These are phyloP conservation scores for Struthidea cinerea DNA, from an alignment of 2,113 vertebrate species.

Conservation along the genomic window DNA sequence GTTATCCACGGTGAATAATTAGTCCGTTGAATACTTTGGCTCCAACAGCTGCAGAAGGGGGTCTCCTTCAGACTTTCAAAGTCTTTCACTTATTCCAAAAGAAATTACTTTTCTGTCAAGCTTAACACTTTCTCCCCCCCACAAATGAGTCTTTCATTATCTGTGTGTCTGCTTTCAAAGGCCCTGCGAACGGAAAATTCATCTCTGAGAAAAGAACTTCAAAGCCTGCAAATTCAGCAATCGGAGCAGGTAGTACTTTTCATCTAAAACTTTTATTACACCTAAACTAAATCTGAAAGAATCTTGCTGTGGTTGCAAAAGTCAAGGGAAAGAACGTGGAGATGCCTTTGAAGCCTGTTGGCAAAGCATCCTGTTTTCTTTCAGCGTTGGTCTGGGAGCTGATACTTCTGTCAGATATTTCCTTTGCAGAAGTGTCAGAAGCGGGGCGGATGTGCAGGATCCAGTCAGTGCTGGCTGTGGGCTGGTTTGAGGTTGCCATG, in stretches of 20 bases:
- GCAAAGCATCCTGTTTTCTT: conserved; percentile 24
- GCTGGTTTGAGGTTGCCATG: background rate
- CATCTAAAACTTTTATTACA: conserved; percentile 52
- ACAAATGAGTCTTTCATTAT: conserved; percentile 16
- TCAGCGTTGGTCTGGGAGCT: background rate
- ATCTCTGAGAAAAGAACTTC: conserved; percentile 78
- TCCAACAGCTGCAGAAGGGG: background rate
- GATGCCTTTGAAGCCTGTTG: conserved; percentile 38
- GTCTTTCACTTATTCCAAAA: background rate
- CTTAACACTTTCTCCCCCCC: background rate
- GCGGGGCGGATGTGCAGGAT: background rate
- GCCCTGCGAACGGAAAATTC: conserved; percentile 77
- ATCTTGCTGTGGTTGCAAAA: conserved; percentile 52
- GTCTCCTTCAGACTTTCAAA: conserved; percentile 1
- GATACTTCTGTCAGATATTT: background rate
- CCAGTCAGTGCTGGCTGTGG: background rate
- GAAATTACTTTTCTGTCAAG: background rate
- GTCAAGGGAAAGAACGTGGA: conserved; percentile 20
- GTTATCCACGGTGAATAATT: background rate
- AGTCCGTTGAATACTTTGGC: background rate
- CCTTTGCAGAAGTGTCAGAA: background rate
- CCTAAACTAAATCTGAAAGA: conserved; percentile 40
- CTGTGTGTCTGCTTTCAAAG: conserved; percentile 73
- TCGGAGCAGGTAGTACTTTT: conserved; percentile 80
- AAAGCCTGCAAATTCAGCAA: conserved; percentile 77